Percentiles rank a stretch among this genome's conserved stretches.
phyloP scores from a whole-genome alignment of 2,888 invertebrate species.

The Drosophila recens region DNA sequence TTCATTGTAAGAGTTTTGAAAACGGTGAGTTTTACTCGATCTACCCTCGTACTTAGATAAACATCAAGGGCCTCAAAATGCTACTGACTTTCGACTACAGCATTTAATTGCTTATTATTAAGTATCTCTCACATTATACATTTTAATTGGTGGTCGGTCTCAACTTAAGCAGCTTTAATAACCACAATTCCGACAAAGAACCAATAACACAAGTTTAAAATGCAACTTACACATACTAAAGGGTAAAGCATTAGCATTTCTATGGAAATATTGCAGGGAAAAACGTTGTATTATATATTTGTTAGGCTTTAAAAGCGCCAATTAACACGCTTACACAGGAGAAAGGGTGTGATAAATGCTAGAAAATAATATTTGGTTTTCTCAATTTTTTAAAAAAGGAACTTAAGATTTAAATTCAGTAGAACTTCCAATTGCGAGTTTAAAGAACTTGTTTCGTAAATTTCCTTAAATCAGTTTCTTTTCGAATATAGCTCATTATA shows the following conservation, averaged over 20 bases:
- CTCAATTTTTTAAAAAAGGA: no score
- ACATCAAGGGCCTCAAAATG: background rate
- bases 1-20: no score
- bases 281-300: background rate
- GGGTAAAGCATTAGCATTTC: background rate
- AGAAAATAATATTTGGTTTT: no score
- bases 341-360: no score
- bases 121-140: background rate
- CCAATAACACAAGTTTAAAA: background rate
- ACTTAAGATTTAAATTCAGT: background rate
- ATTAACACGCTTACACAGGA: background rate
- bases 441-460: constrained; percentile 24
- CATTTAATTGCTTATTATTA: background rate
- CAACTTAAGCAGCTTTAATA: constrained; percentile 4
- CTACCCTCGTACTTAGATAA: background rate
- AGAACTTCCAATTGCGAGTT: background rate
- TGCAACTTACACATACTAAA: background rate
- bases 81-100: background rate
- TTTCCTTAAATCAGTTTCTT: constrained; percentile 30
- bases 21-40: background rate
- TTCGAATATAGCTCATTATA: constrained; percentile 42
- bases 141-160: constrained; percentile 5
- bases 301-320: background rate
- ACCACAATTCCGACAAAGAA: background rate
- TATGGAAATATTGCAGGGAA: background rate